Percentiles rank a stretch among this genome's conserved stretches.
Conservation (phyloP, 1,140 invertebrate species). For the Colletes gigas region DNA sequence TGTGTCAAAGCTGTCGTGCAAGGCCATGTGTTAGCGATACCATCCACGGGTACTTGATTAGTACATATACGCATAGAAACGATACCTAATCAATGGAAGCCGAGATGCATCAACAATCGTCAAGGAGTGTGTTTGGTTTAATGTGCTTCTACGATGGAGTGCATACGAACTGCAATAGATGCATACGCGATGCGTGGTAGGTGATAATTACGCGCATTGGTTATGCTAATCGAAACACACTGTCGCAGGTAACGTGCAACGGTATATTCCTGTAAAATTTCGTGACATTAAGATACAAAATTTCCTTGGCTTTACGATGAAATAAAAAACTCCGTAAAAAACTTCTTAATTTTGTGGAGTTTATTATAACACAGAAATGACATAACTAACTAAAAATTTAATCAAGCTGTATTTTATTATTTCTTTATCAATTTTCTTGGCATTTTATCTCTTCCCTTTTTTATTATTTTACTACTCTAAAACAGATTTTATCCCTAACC, state of each 20-base stretch:
- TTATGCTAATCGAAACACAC: conserved; percentile 27
- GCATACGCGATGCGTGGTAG: background rate
- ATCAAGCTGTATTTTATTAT: background rate
- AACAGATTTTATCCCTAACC: too few relatives aligned
- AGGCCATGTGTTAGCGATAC: background rate
- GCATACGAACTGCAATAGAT: background rate
- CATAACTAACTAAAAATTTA: background rate
- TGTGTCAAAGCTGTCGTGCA: background rate
- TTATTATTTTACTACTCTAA: too few relatives aligned
- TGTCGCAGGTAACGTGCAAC: background rate
- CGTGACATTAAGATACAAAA: background rate
- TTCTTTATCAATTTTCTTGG: too few relatives aligned
- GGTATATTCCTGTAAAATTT: background rate
- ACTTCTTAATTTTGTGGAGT: background rate
- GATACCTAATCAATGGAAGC: background rate
- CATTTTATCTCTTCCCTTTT: too few relatives aligned
- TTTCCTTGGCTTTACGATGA: background rate
- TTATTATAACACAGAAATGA: background rate
- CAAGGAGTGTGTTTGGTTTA: conserved; percentile 24
- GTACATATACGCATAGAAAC: background rate
- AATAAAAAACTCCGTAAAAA: background rate
- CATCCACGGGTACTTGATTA: too few relatives aligned
- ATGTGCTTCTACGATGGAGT: background rate
- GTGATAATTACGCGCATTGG: conserved; percentile 40
- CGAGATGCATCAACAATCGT: conserved; percentile 6